Base-by-base conservation (phyloP, 2,888 invertebrate species). In the Cephus runcator region DNA sequence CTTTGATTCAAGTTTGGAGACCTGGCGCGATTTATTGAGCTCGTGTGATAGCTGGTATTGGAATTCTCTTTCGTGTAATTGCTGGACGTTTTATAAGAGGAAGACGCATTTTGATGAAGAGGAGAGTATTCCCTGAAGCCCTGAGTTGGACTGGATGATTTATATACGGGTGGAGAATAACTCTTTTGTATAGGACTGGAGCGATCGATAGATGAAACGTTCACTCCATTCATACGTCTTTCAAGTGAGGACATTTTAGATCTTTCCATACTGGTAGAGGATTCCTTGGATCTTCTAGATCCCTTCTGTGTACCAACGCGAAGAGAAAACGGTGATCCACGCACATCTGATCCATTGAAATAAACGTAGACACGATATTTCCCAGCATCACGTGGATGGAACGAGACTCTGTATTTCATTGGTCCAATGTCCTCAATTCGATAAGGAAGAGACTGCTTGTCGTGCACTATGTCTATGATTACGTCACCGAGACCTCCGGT, bases 301-400 rank as follows among this genome's bases (percentile, higher is more conserved):
- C 96, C 94, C 81, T 94, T 94, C 80, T 93, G 93, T 0, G 96
- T 95, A 33, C 97, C 97, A 12, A 97, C 97, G 79, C 97, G 93
- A 92, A 98, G 95, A 88, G 97, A 95, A 88, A 96, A 97, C 35
- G 97, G 97, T 15, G 97, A 97, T 9, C 97, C 98, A 90, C 94
- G 94, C n/a, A 96, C 95, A 76, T 93, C 93, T 77, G 93, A 93
- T 12, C 98, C 98, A 90, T 98, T 98, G 92, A 98, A 99, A 90
- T 97, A 98, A 40, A 98, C 95, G 91, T 98, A 98, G 69, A 98
- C 94, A 92, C 95, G 92, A 77, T 96, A 96, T 91, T 96, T 96
- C 77, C 96, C 96, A 76, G 95, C 94, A 82, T 96, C 95, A 81
- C 95, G 94, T 0, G 96, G 96, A 91, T 96, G 94, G 84, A 96